Conservation (phyloP, 2,113 vertebrate genomes). For the Bos taurus region ARS-UCD2.0 NC_037333.1:51839001-51839500, state of each 20-base stretch:
- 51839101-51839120: too few relatives aligned
- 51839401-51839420: neutral
- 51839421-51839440: neutral
- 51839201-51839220: neutral
- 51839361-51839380: neutral
- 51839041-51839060: too few relatives aligned
- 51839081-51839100: too few relatives aligned
- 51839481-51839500: accelerated
- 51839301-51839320: neutral
- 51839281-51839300: neutral
- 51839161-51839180: neutral
- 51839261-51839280: neutral
- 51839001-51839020: too few relatives aligned
- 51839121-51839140: too few relatives aligned
- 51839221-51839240: neutral
- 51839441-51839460: neutral
- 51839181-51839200: neutral
- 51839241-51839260: neutral
- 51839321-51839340: neutral
- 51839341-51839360: neutral
- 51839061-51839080: too few relatives aligned
- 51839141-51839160: too few relatives aligned
- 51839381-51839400: neutral
- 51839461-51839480: neutral
- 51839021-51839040: too few relatives aligned